These are phyloP conservation scores for Lepidochrysops patricia DNA, from an alignment of 2,888 invertebrate genomes.

Conservation along the genomic window DNA sequence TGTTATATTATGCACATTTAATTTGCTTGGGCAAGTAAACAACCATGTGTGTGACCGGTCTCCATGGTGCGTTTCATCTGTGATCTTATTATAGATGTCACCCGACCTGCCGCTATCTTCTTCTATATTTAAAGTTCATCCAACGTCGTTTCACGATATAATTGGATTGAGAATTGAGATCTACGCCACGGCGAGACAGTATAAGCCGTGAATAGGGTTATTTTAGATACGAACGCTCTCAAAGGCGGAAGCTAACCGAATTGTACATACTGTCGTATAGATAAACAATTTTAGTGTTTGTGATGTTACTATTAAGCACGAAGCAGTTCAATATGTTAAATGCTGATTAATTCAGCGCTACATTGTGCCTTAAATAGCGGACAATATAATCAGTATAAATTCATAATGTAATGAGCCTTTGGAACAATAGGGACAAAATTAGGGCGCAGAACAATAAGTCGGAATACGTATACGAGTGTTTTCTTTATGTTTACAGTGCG, in stretches of 20 bases:
- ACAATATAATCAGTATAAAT: slow-evolving; percentile 51
- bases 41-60: slow-evolving; percentile 66
- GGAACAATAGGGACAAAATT: slow-evolving; percentile 62
- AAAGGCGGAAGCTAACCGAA: neutral
- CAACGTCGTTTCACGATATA: slow-evolving; percentile 29
- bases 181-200: slow-evolving; percentile 1
- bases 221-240: neutral
- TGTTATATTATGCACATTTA: neutral
- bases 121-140: slow-evolving; percentile 66
- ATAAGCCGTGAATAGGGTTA: slow-evolving; percentile 8
- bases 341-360: neutral
- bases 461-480: slow-evolving; percentile 36
- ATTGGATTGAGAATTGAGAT: slow-evolving; percentile 12
- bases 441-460: slow-evolving; percentile 61
- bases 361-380: slow-evolving; percentile 37
- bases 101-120: slow-evolving; percentile 69
- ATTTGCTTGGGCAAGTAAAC: slow-evolving; percentile 47
- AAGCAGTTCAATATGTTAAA: neutral
- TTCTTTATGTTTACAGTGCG: slow-evolving; percentile 34
- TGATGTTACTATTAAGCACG: neutral
- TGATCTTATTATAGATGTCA: slow-evolving; percentile 73
- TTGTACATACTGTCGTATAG: neutral
- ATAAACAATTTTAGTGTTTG: neutral
- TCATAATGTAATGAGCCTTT: slow-evolving; percentile 56
- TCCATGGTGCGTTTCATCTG: slow-evolving; percentile 59